phyloP scores from a whole-genome alignment of 2,888 invertebrate genomes.

The Laspeyria flexula region DNA sequence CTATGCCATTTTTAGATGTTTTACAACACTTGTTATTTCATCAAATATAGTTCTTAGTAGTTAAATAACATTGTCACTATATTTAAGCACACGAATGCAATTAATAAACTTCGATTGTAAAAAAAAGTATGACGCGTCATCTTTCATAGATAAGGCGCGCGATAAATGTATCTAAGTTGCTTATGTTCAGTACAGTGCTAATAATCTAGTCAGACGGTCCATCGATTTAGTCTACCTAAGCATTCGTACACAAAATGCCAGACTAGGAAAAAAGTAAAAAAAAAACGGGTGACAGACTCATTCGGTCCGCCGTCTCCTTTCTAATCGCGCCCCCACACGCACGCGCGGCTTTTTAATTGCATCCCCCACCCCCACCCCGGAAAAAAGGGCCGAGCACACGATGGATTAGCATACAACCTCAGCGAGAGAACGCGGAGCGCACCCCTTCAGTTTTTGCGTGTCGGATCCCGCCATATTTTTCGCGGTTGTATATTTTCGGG shows the following conservation, averaged over 20 bases:
- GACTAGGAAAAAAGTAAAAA: conserved; percentile 84
- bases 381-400: conserved; percentile 81
- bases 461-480: conserved; percentile 78
- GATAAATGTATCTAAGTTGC: conserved; percentile 39
- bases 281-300: conserved; percentile 76
- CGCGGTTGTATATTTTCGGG: conserved; percentile 72
- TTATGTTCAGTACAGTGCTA: conserved; percentile 30
- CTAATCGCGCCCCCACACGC: conserved; percentile 85
- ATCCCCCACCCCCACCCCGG: conserved; percentile 77
- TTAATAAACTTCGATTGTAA: conserved; percentile 21
- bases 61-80: conserved; percentile 2
- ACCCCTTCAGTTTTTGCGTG: conserved; percentile 83
- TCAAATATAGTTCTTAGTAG: conserved; percentile 13
- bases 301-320: conserved; percentile 80
- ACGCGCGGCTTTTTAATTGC: conserved; percentile 86
- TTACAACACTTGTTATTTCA: background rate
- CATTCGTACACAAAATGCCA: conserved; percentile 58
- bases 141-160: conserved; percentile 37
- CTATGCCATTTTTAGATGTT: too few relatives aligned
- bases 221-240: conserved; percentile 46
- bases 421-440: conserved; percentile 70
- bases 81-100: conserved; percentile 28
- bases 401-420: conserved; percentile 86
- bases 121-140: conserved; percentile 38
- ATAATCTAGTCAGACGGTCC: conserved; percentile 41